These are phyloP conservation scores for Aptenodytes forsteri DNA, from an alignment of 2,113 vertebrate genomes.

Conservation along the genomic window DNA sequence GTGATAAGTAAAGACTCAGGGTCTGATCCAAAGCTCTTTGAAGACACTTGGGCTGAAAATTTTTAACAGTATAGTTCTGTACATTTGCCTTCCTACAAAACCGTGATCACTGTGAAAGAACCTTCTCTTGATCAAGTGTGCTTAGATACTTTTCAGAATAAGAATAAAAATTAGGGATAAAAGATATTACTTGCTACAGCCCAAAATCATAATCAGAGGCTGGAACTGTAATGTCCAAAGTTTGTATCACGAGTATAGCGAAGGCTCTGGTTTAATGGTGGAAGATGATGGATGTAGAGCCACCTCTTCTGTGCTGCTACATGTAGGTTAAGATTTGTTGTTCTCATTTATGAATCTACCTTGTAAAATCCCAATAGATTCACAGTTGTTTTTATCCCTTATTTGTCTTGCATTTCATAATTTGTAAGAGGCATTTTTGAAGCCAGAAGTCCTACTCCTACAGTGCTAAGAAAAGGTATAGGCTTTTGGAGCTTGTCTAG, in stretches of 20 bases:
- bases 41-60: neutral
- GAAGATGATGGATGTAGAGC: neutral
- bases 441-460: neutral
- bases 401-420: neutral
- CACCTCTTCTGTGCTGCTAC: neutral
- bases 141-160: neutral
- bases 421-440: neutral
- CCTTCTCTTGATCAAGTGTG: neutral
- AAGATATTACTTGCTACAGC: neutral
- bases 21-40: neutral
- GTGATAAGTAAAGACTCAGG: neutral
- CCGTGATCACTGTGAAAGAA: neutral
- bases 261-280: neutral
- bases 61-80: neutral
- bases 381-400: neutral
- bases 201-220: neutral
- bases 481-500: neutral
- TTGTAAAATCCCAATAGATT: neutral
- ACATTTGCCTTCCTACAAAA: neutral
- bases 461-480: neutral
- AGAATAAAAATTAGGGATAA: neutral
- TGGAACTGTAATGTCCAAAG: neutral
- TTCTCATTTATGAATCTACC: neutral
- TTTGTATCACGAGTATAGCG: neutral
- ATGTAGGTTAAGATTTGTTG: neutral